Evolutionary conservation across 2,113 vertebrate genomes (phyloP).

Genomic region (Euleptes europaea): DNA sequence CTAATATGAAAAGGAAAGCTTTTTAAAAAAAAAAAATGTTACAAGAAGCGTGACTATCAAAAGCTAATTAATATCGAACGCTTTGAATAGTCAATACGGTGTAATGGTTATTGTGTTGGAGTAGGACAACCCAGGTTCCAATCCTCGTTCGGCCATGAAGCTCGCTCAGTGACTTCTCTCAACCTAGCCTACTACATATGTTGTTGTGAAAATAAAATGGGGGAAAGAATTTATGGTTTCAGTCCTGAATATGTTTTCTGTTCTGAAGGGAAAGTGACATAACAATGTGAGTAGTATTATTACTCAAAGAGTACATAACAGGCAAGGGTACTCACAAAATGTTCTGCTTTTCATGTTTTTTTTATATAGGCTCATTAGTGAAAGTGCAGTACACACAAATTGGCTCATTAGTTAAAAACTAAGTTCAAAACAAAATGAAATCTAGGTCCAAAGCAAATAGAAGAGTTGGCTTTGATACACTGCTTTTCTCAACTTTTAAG

Average conservation of each 20-base stretch:
- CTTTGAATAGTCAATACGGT: not conserved
- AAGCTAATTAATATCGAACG: not conserved
- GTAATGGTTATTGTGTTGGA: no score
- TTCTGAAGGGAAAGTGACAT: not conserved
- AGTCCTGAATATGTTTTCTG: not conserved
- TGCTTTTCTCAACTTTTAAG: no score
- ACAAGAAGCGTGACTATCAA: constrained; percentile 4
- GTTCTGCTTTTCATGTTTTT: not conserved
- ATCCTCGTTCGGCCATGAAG: no score
- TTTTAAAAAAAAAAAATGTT: not conserved
- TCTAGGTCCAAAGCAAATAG: not conserved
- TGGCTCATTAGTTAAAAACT: not conserved
- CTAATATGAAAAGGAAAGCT: constrained; percentile 4
- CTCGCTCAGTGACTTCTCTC: no score
- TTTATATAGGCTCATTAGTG: not conserved
- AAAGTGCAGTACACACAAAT: not conserved
- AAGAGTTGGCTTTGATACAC: no score
- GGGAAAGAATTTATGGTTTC: no score
- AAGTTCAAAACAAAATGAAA: not conserved
- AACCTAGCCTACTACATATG: no score
- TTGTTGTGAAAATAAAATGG: no score
- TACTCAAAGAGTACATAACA: not conserved
- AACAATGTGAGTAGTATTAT: no score
- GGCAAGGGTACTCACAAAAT: not conserved
- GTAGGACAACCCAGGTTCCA: no score